These are phyloP conservation scores for Ichneumon xanthorius DNA, from an alignment of 2,888 invertebrate species.

Conservation along the genomic window DNA sequence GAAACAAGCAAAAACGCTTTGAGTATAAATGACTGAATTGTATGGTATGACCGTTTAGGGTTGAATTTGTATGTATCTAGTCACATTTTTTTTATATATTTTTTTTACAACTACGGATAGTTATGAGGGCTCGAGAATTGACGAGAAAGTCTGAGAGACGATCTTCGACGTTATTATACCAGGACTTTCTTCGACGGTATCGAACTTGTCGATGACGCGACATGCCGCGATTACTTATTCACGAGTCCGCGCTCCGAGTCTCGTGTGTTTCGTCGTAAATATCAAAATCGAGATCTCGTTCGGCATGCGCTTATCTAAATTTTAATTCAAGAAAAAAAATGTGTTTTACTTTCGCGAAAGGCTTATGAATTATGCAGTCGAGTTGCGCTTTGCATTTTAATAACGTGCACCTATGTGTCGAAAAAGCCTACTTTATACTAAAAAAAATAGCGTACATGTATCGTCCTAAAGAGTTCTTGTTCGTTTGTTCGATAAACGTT, in stretches of 20 bases:
- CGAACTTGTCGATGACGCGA: slow-evolving; percentile 42
- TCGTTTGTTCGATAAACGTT: slow-evolving; percentile 41
- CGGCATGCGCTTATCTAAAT: background rate
- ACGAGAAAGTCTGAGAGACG: background rate
- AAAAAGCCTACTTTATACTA: slow-evolving; percentile 7
- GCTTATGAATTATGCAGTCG: slow-evolving; percentile 14
- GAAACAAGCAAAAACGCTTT: background rate
- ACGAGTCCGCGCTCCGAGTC: slow-evolving; percentile 39
- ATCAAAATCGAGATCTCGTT: slow-evolving; percentile 57
- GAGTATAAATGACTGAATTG: background rate
- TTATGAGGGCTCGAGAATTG: slow-evolving; percentile 12
- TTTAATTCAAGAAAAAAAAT: background rate
- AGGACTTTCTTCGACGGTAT: slow-evolving; percentile 24
- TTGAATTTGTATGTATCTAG: slow-evolving; percentile 23
- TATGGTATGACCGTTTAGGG: background rate
- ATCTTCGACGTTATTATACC: background rate
- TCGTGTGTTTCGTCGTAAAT: slow-evolving; percentile 56
- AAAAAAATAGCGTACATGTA: background rate
- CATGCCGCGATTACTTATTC: slow-evolving; percentile 27
- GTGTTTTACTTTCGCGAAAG: background rate
- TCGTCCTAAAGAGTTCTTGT: slow-evolving; percentile 38
- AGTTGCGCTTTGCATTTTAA: slow-evolving; percentile 10
- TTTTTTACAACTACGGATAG: slow-evolving; percentile 1
- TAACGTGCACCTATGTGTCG: slow-evolving; percentile 3
- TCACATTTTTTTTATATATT: background rate